Evolutionary conservation across 1,140 invertebrate genomes (phyloP).

Genomic region (Drosophila mojavensis): DNA sequence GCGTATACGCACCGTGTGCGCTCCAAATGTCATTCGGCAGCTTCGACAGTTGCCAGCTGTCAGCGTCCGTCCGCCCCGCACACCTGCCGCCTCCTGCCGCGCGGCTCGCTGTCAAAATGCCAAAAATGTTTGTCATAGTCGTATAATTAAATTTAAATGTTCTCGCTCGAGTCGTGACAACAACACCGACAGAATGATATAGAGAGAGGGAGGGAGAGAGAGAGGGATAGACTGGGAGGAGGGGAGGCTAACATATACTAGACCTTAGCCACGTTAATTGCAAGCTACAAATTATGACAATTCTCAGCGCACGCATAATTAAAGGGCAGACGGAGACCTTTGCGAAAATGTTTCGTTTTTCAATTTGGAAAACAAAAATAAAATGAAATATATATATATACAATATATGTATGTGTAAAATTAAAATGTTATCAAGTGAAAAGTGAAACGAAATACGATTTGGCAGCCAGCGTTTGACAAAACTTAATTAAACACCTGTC

Average conservation of each 20-base stretch:
- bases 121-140: slow-evolving; percentile 81
- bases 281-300: slow-evolving; percentile 22
- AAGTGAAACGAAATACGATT: background rate
- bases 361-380: too few species aligned
- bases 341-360: too few species aligned
- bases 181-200: slow-evolving; percentile 28
- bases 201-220: background rate
- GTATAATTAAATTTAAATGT: slow-evolving; percentile 82
- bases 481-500: slow-evolving; percentile 25
- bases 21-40: slow-evolving; percentile 18
- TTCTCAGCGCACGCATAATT: background rate
- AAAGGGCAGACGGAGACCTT: background rate
- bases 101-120: slow-evolving; percentile 65
- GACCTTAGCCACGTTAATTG: background rate
- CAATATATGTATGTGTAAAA: too few species aligned
- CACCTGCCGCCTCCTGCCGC: background rate
- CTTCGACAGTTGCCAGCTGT: slow-evolving; percentile 28
- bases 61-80: background rate
- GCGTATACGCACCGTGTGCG: slow-evolving; percentile 43
- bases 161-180: slow-evolving; percentile 52
- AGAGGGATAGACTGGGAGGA: background rate
- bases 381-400: too few species aligned
- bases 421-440: too few species aligned
- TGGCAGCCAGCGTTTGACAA: background rate
- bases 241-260: background rate